These are phyloP conservation scores for Drosophila subquinaria DNA, from an alignment of 2,888 invertebrate species.

Conservation along the genomic window DNA sequence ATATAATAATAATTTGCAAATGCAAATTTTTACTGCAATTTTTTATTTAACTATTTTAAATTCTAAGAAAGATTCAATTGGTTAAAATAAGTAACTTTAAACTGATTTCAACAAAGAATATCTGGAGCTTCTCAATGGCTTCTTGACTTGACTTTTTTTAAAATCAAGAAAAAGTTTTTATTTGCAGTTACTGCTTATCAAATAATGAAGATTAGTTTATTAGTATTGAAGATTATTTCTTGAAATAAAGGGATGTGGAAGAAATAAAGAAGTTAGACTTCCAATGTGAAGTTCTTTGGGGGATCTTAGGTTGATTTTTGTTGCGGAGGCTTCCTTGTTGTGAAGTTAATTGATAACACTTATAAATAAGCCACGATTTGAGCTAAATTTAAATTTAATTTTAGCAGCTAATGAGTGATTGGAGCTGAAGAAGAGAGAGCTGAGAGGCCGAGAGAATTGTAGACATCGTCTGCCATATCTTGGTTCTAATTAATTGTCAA, in stretches of 20 bases:
- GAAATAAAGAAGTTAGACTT: background rate
- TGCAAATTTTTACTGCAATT: too few relatives aligned
- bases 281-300: background rate
- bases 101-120: too few relatives aligned
- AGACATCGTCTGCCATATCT: conserved; percentile 52
- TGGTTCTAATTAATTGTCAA: conserved; percentile 78
- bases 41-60: too few relatives aligned
- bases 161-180: too few relatives aligned
- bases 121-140: too few relatives aligned
- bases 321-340: background rate
- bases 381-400: conserved; percentile 34
- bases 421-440: conserved; percentile 4
- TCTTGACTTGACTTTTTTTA: too few relatives aligned
- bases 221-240: too few relatives aligned
- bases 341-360: conserved; percentile 35
- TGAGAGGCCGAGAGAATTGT: conserved; percentile 2
- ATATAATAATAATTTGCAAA: too few relatives aligned
- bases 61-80: too few relatives aligned
- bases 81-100: too few relatives aligned
- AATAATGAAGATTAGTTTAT: too few relatives aligned
- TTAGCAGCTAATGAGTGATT: conserved; percentile 47
- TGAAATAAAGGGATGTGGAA: background rate
- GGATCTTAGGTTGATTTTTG: background rate
- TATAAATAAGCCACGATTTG: conserved; percentile 54
- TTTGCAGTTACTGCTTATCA: too few relatives aligned